A percentile compares a stretch with the other conserved stretches of the same genome.
Evolutionary conservation across 2,888 invertebrate genomes (phyloP).

Genomic region (Leptopilina syphax): DNA sequence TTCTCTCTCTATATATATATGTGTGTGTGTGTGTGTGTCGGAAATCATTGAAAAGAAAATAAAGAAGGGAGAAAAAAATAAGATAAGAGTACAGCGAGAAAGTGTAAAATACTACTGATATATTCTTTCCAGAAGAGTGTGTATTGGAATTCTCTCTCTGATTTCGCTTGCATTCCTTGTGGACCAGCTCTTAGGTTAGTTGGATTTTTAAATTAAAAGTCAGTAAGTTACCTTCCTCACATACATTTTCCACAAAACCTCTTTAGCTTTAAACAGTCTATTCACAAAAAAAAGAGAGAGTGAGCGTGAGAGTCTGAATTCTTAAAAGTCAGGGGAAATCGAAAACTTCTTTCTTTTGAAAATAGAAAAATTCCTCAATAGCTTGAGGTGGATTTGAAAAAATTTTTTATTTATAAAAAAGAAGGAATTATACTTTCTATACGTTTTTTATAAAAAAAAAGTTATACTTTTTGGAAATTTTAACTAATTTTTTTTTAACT

Average conservation of each 20-base stretch:
- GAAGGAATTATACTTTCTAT: too few species aligned
- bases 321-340: conserved; percentile 14
- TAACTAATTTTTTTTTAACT: too few species aligned
- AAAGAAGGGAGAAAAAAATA: neutral
- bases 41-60: conserved; percentile 29
- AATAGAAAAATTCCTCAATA: neutral
- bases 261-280: conserved; percentile 22
- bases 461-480: too few species aligned
- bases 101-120: conserved; percentile 13
- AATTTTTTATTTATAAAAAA: too few species aligned
- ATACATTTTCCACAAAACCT: neutral
- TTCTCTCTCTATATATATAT: neutral
- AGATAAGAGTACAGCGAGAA: neutral
- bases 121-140: neutral
- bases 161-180: conserved; percentile 33
- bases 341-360: neutral
- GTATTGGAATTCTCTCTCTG: neutral
- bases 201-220: conserved; percentile 52
- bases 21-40: too few species aligned
- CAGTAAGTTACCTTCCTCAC: conserved; percentile 42
- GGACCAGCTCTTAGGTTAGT: conserved; percentile 49
- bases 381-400: neutral
- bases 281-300: neutral
- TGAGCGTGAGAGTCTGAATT: neutral
- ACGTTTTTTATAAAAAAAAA: too few species aligned